A percentile compares a stretch with the other conserved stretches of the same genome.
Evolutionary conservation across 1,140 invertebrate genomes (phyloP).

Genomic region (Pseudomyrmex gracilis): DNA sequence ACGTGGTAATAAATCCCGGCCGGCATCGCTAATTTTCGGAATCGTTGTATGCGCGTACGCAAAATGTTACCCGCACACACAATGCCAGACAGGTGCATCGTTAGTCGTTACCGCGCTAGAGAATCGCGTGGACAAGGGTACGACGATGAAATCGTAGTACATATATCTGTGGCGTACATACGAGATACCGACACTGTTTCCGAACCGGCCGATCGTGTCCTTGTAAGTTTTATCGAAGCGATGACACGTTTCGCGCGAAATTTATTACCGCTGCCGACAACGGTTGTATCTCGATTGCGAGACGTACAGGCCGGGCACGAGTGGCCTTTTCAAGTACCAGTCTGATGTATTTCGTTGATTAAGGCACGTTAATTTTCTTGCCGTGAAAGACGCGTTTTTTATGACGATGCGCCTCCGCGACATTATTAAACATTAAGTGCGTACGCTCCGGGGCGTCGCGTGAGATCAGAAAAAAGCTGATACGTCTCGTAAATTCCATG

Average conservation of each 20-base stretch:
- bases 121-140: conserved; percentile 11
- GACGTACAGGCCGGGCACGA: conserved; percentile 13
- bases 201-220: conserved; percentile 47
- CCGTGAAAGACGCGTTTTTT: conserved; percentile 33
- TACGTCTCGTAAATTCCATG: conserved; percentile 46
- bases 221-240: conserved; percentile 60
- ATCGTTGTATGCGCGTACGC: conserved; percentile 27
- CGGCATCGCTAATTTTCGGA: conserved; percentile 61
- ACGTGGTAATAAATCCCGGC: conserved; percentile 59
- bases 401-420: conserved; percentile 23
- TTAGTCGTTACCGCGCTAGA: conserved; percentile 25
- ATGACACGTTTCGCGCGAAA: conserved; percentile 52
- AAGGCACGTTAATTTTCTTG: conserved; percentile 54
- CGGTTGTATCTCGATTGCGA: conserved; percentile 44
- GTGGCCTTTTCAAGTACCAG: conserved; percentile 34
- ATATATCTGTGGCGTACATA: background rate
- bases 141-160: background rate
- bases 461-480: conserved; percentile 21
- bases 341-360: conserved; percentile 54
- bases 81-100: conserved; percentile 31
- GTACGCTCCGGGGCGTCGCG: conserved; percentile 29
- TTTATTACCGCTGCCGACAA: conserved; percentile 41
- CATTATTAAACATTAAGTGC: conserved; percentile 54
- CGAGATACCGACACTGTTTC: conserved; percentile 25
- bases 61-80: background rate